A percentile compares a stretch with the other conserved stretches of the same genome.
phyloP scores from a whole-genome alignment of 2,113 vertebrate genomes.

The Grammomys dolichurus region DNA sequence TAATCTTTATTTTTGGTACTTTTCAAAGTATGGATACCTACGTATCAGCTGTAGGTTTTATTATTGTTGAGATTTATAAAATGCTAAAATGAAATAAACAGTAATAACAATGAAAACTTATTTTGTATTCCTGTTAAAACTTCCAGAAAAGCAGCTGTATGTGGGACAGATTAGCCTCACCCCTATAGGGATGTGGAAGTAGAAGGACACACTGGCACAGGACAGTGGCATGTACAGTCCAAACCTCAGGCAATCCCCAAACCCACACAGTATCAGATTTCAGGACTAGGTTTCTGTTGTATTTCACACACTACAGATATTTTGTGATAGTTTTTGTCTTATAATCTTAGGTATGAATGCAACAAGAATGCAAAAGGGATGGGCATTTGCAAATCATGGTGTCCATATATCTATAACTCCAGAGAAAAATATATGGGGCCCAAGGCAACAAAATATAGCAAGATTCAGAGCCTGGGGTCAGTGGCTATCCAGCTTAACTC shows the following conservation, averaged over 20 bases:
- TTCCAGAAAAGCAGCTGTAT: slow-evolving; percentile 85
- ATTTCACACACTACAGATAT: slow-evolving; percentile 87
- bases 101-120: slow-evolving; percentile 78
- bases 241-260: slow-evolving; percentile 77
- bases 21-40: slow-evolving; percentile 86
- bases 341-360: slow-evolving; percentile 87
- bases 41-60: slow-evolving; percentile 87
- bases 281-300: slow-evolving; percentile 82
- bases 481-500: slow-evolving; percentile 87
- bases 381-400: slow-evolving; percentile 66
- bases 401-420: slow-evolving; percentile 69
- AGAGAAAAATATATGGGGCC: background rate
- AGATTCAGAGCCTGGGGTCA: slow-evolving; percentile 85
- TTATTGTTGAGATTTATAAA: slow-evolving; percentile 85
- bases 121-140: slow-evolving; percentile 89
- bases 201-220: slow-evolving; percentile 55
- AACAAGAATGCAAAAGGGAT: slow-evolving; percentile 68
- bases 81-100: slow-evolving; percentile 75
- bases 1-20: slow-evolving; percentile 55
- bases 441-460: slow-evolving; percentile 80
- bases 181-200: slow-evolving; percentile 4
- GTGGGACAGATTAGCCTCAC: slow-evolving; percentile 69
- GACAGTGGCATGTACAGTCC: background rate
- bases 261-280: slow-evolving; percentile 83
- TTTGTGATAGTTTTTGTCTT: slow-evolving; percentile 88